Evolutionary conservation across 2,113 vertebrate species (phyloP), one percentile per base, ranked within the genome.

Genomic region (Numenius arquata): DNA sequence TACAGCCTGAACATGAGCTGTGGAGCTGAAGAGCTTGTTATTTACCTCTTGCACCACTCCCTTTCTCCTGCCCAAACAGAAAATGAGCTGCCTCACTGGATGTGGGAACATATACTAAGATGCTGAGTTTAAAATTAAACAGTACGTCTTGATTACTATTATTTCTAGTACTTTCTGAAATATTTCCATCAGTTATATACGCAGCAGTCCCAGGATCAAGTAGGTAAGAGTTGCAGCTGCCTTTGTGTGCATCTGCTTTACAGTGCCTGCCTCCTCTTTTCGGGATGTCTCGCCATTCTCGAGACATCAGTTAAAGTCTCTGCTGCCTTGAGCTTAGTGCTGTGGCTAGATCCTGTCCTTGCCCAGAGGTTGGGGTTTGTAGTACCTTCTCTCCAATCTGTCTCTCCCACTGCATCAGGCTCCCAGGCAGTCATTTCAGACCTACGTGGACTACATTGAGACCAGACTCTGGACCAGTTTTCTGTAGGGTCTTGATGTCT

Each of bases 291-390:
- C 1, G 0, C 3, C 5, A 26, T 61, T 84, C 53, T 43, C 1
- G 9, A 74, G 79, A 21, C 30, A 34, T 55, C 59, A 18, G 10
- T 61, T 53, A 20, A 59, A 40, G 58, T 40, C 11, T 65, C 40
- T 63, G 72, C 36, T 68, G 36, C 36, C 59, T 56, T 56, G 27
- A 67, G 11, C 27, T 55, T 30, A 13, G 36, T 17, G 53, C 83
- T 56, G 13, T 72, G 59, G 32, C 15, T 34, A 29, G 58, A 43
- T 47, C 8, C 65, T n/a, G 32, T 25, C 32, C 9, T 68, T 83
- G 59, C 12, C 36, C 1, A 1, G 30, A 2, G 20, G 3, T 3
- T 1, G 2, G 38, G 22, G 27, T 66, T 38, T 61, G 12, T n/a
- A 26, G 19, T 12, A 29, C 12, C 17, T 70, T 29, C 38, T n/a